A percentile compares a stretch with the other conserved stretches of the same genome.
Evolutionary conservation across 2,888 invertebrate genomes (phyloP).

Genomic region (Aphidoletes aphidimyza): DNA sequence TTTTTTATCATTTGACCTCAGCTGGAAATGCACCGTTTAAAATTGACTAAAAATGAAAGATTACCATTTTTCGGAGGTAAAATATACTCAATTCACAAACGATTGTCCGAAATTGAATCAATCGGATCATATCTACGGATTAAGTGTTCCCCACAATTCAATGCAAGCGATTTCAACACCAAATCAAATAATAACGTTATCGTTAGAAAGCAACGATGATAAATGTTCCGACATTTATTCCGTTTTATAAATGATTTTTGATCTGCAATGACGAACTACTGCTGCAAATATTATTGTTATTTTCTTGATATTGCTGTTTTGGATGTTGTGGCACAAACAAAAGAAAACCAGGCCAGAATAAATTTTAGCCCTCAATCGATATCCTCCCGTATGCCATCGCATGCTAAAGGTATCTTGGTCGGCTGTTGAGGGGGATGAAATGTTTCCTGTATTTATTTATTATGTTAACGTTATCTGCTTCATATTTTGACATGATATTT

Average conservation of each 20-base stretch:
- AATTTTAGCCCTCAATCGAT: slow-evolving; percentile 22
- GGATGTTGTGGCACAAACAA: neutral
- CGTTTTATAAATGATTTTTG: slow-evolving; percentile 34
- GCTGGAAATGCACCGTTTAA: too few species aligned
- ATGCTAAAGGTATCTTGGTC: neutral
- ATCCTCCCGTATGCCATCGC: neutral
- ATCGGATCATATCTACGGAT: slow-evolving; percentile 2
- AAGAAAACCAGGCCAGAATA: neutral
- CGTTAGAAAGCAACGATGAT: neutral
- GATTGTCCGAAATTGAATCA: slow-evolving; percentile 41
- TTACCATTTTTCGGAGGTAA: neutral
- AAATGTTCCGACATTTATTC: slow-evolving; percentile 35
- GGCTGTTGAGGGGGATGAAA: neutral
- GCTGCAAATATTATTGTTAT: too few species aligned
- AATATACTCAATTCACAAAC: neutral
- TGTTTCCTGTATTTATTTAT: slow-evolving; percentile 6
- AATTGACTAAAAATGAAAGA: neutral
- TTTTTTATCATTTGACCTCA: neutral
- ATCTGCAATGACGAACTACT: neutral
- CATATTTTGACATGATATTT: slow-evolving; percentile 1
- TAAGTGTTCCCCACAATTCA: slow-evolving; percentile 5
- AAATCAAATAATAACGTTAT: neutral
- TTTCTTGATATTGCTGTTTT: neutral
- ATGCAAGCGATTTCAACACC: neutral
- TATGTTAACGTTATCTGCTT: slow-evolving; percentile 23